Percentiles rank a stretch among this genome's conserved stretches.
These are phyloP conservation scores for Sebastes cheni DNA, from an alignment of 2,797 vertebrate species.

Conservation along the genomic window DNA sequence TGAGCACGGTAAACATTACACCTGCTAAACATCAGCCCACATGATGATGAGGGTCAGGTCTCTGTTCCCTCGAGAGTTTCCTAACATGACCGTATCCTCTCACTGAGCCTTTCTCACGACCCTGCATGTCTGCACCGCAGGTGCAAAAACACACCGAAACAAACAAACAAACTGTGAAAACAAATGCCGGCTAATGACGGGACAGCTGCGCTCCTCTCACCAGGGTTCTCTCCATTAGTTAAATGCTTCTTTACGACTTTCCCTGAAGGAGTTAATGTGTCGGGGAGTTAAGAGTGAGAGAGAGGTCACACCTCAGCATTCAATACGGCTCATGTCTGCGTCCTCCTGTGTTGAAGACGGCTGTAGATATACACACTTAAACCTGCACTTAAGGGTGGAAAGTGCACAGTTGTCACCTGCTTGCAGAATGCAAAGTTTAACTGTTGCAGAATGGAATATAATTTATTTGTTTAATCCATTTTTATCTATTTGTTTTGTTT, in stretches of 20 bases:
- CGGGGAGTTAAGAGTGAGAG: constrained; percentile 5
- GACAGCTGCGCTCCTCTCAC: constrained; percentile 68
- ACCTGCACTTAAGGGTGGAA: background rate
- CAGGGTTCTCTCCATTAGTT: constrained; percentile 58
- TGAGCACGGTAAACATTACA: background rate
- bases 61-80: constrained; percentile 12
- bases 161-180: constrained; percentile 74
- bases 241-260: constrained; percentile 62
- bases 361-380: background rate
- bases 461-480: background rate
- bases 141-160: constrained; percentile 73
- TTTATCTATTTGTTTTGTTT: background rate
- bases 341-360: constrained; percentile 32
- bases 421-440: background rate
- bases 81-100: constrained; percentile 7
- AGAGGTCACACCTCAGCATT: constrained; percentile 33
- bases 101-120: constrained; percentile 62
- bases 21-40: background rate
- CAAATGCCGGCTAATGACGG: constrained; percentile 65
- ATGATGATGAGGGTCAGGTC: background rate
- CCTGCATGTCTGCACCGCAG: constrained; percentile 52
- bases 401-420: background rate
- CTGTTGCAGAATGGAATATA: background rate
- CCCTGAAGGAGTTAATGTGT: constrained; percentile 51
- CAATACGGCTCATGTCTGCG: constrained; percentile 12